These are phyloP conservation scores for Anthrax anthrax DNA, from an alignment of 2,888 invertebrate genomes.

Conservation along the genomic window DNA sequence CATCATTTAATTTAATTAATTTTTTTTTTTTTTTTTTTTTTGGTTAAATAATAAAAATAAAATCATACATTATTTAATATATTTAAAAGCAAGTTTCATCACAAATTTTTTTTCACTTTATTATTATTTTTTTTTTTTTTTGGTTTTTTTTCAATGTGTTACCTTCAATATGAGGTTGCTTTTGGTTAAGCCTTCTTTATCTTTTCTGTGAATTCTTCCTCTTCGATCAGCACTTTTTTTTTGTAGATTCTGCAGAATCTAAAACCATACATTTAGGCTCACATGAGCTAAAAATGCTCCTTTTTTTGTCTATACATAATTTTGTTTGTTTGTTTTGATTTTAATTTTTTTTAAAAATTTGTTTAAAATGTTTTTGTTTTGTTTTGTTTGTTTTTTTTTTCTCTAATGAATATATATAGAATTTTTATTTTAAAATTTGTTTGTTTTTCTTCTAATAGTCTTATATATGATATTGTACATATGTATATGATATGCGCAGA, in stretches of 20 bases:
- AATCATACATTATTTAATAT: slow-evolving; percentile 6
- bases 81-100: slow-evolving; percentile 10
- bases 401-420: no score
- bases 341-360: background rate
- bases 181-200: slow-evolving; percentile 90
- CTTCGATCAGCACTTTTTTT: slow-evolving; percentile 96
- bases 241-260: slow-evolving; percentile 98
- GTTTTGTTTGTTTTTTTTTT: background rate
- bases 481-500: no score
- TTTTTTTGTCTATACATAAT: no score
- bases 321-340: no score
- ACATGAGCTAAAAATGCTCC: slow-evolving; percentile 27
- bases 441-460: no score
- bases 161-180: slow-evolving; percentile 98
- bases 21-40: no score
- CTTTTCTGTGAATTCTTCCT: slow-evolving; percentile 90
- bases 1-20: no score
- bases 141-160: slow-evolving; percentile 34
- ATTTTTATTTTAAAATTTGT: no score
- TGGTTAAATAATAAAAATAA: no score
- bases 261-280: slow-evolving; percentile 49
- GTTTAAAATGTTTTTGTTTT: background rate
- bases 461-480: no score
- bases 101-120: slow-evolving; percentile 10
- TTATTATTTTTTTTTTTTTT: slow-evolving; percentile 4